phyloP scores from a whole-genome alignment of 1,140 invertebrate genomes.

The Ectropis grisescens region DNA sequence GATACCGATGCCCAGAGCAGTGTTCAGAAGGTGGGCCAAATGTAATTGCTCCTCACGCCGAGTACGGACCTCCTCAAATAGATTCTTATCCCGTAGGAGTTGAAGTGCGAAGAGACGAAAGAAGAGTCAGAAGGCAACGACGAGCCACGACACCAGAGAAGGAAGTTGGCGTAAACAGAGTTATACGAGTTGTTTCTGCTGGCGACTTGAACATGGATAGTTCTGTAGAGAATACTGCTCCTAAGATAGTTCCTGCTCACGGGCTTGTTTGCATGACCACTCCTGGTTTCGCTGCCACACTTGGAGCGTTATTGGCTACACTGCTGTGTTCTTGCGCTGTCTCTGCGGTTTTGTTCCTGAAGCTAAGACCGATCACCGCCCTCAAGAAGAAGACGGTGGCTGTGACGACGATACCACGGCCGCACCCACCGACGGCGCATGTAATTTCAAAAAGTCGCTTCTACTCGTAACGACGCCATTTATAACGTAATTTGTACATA shows the following conservation, averaged over 20 bases:
- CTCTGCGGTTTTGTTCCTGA: slow-evolving; percentile 86
- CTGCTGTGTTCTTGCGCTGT: slow-evolving; percentile 86
- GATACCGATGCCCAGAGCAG: slow-evolving; percentile 93
- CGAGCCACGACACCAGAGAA: slow-evolving; percentile 75
- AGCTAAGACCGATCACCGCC: slow-evolving; percentile 77
- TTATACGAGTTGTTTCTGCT: slow-evolving; percentile 88
- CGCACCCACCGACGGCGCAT: slow-evolving; percentile 47
- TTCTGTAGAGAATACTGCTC: slow-evolving; percentile 73
- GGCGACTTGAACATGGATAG: slow-evolving; percentile 86
- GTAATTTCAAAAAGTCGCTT: slow-evolving; percentile 61
- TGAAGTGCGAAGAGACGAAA: slow-evolving; percentile 80
- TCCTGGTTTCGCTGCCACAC: slow-evolving; percentile 87
- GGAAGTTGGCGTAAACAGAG: slow-evolving; percentile 85
- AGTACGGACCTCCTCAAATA: slow-evolving; percentile 79
- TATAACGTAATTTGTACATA: slow-evolving; percentile 64
- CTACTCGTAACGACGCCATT: slow-evolving; percentile 53
- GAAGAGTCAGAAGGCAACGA: slow-evolving; percentile 76
- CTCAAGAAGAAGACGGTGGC: slow-evolving; percentile 71
- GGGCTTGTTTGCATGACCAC: slow-evolving; percentile 92
- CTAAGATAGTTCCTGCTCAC: slow-evolving; percentile 80
- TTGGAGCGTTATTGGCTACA: slow-evolving; percentile 84
- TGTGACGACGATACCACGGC: slow-evolving; percentile 53
- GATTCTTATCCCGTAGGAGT: slow-evolving; percentile 74
- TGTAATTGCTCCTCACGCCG: slow-evolving; percentile 72
- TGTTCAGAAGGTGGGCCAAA: slow-evolving; percentile 76